Evolutionary conservation across 2,113 vertebrate genomes (phyloP), one percentile per base, ranked within the genome.

Genomic region (Tachysurus fulvidraco): DNA sequence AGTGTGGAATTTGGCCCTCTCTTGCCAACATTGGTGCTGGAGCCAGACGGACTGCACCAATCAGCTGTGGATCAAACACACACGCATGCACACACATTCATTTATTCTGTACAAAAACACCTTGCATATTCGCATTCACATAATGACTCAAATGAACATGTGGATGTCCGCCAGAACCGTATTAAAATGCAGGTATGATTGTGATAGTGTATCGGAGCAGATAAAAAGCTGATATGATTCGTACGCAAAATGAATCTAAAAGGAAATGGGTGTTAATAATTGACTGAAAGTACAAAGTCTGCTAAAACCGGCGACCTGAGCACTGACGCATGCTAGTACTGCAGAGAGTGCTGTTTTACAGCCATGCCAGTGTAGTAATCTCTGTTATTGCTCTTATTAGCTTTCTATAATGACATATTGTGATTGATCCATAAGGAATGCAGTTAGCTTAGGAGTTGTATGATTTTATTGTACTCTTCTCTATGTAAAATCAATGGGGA

Each of bases 1-100:
- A 65, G 88, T 95, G 95, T 95, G 94, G 95, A 96, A 96, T 97
- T 96, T 95, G 91, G 89, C 94, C 92, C 55, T 89, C 85, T 89
- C 92, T 64, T 83, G 95, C 90, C 91, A 96, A 93, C 90, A 84
- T 89, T 87, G 91, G 92, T 91, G 91, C 91, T 94, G 94, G 95
- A 95, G 96, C 93, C 94, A 92, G 91, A 83, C 81, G 85, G 93
- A 94, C 93, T 89, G 88, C 85, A 30, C 84, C 83, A 85, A 93
- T 92, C 86, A 90, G 88, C 77, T 86, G 85, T 86, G 12, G 65
- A 74, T 64, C 76, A 52, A 82, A 62, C 36, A 50, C 36, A 50
- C 44, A 46, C 67, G 36, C 83, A 85, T 69, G 55, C 14, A 30
- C 67, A 69, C 76, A 80, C 71, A 9, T 67, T 10, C 88, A 84